Evolutionary conservation across 2,113 vertebrate species (phyloP).

Genomic region (Platysternon megacephalum): DNA sequence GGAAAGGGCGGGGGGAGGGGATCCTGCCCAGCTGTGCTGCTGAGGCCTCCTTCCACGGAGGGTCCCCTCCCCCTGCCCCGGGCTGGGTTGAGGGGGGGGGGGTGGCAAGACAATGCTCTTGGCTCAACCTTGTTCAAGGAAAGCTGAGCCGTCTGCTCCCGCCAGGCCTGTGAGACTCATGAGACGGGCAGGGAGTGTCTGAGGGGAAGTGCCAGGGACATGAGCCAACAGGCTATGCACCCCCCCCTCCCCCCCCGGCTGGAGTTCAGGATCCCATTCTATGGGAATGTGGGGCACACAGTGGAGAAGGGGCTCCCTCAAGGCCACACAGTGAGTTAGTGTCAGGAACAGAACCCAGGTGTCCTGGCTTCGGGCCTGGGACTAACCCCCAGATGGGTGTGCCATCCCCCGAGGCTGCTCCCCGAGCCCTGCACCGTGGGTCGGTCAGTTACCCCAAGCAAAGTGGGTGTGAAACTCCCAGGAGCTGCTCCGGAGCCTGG

Average conservation of each 20-base stretch:
- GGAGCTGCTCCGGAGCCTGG: neutral
- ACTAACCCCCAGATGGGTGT: neutral
- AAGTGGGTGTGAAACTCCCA: neutral
- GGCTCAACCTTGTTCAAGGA: neutral
- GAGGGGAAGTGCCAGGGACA: neutral
- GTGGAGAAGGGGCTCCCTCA: neutral
- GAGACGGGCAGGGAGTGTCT: neutral
- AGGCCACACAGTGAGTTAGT: neutral
- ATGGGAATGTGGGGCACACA: neutral
- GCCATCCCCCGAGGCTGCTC: too few species aligned
- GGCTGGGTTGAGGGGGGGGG: too few species aligned
- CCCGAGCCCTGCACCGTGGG: neutral
- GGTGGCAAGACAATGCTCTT: neutral
- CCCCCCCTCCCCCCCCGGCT: rapidly evolving
- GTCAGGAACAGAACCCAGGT: neutral
- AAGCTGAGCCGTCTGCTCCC: neutral
- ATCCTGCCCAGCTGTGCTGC: too few species aligned
- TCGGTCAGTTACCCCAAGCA: neutral
- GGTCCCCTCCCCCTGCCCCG: neutral
- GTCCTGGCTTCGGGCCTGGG: neutral
- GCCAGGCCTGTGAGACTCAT: neutral
- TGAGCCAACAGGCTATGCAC: neutral
- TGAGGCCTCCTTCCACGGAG: neutral
- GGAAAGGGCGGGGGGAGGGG: neutral
- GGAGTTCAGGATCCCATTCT: neutral